Conservation (phyloP, 2,888 invertebrate genomes). For the Osedax frankpressi region DNA sequence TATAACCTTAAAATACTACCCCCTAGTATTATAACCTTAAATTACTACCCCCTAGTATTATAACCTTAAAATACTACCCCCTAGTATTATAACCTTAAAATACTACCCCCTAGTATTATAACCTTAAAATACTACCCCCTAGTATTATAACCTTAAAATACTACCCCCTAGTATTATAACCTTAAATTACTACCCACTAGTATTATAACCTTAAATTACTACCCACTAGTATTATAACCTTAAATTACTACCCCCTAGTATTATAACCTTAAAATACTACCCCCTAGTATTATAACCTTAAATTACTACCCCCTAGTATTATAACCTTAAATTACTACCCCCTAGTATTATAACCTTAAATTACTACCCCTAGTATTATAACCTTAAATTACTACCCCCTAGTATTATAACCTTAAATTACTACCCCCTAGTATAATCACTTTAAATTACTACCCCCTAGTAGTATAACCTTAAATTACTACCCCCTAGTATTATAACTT, state of each 20-base stretch:
- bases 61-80: not conserved
- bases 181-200: not conserved
- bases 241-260: no score
- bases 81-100: no score
- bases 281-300: not conserved
- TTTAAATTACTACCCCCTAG: not conserved
- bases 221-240: not conserved
- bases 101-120: not conserved
- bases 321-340: not conserved
- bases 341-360: not conserved
- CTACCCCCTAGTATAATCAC: not conserved
- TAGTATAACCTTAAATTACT: no score
- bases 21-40: not conserved
- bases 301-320: no score
- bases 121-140: not conserved
- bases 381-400: not conserved
- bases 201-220: no score
- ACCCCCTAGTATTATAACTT: not conserved
- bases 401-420: not conserved
- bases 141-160: no score
- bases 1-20: not conserved
- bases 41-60: not conserved
- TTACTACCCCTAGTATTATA: no score
- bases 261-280: not conserved
- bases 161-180: not conserved